Base-by-base conservation (phyloP, 2,888 invertebrate genomes). In the Aproaerema taeniolella region DNA sequence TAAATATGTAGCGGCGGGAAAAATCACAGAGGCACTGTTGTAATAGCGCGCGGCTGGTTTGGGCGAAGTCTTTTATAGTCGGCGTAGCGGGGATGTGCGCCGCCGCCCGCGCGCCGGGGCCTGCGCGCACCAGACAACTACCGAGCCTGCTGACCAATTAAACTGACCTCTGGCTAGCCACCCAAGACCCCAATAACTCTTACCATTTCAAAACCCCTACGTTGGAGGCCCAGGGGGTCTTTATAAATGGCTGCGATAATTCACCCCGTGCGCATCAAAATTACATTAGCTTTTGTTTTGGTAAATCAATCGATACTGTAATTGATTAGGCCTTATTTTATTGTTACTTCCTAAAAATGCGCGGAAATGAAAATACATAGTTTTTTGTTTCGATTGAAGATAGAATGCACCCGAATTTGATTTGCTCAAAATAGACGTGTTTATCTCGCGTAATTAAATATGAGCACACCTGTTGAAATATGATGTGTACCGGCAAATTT, bases 1-100 rank as follows among this genome's bases (percentile, higher is more conserved):
- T 76, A 76, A 70, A 71, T 75, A 75, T 74, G 71, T 67, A 63
- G 53, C 78, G 75, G 73, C 74, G 73, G 78, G 78, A 78, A 82
- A 81, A 82, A 82, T 75, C 80, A 85, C 85, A 82, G 76, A 76
- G 74, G 52, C 83, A 85, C 85, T 80, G 79, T 80, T 73, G 85
- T 85, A 83, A 85, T 86, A 85, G 81, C 83, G 80, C 83, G 83
- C 76, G 73, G 80, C 82, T 65, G 73, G 80, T 76, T 80, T 73
- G 63, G 70, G 56, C 74, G 67, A 66, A 55, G 73, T 67, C 76
- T 86, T 86, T 72, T 86, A 86, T 86, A 86, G 73, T 62, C 55
- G 63, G 41, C 41, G 81, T 72, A 77, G 85, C 79, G 85, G 85
- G 85, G 85, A 82, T 77, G 80, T 61, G 74, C 60, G 63, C 49